Evolutionary conservation across 2,888 invertebrate genomes (phyloP).

Genomic region (Scelioninae gen. 2): DNA sequence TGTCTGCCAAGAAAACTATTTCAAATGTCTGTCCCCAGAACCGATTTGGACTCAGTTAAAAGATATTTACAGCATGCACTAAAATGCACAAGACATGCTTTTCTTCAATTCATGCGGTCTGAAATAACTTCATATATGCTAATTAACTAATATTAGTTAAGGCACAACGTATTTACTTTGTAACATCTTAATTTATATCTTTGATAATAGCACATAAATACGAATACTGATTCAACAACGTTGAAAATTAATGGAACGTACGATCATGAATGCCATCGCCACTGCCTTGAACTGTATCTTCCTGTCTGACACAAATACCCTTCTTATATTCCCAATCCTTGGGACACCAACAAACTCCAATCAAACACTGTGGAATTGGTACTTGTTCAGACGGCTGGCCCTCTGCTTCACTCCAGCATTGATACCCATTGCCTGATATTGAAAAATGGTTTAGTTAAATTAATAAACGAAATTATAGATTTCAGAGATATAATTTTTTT

Average conservation of each 20-base stretch:
- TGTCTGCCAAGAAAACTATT: slow-evolving; percentile 8
- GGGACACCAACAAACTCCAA: slow-evolving; percentile 79
- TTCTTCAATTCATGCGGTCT: slow-evolving; percentile 36
- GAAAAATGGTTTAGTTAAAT: no score
- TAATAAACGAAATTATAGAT: no score
- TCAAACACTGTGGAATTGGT: slow-evolving; percentile 73
- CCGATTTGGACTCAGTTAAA: not conserved
- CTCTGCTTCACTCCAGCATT: slow-evolving; percentile 72
- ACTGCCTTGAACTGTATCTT: slow-evolving; percentile 57
- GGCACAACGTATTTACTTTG: no score
- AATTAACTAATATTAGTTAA: no score
- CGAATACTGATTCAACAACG: not conserved
- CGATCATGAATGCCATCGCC: slow-evolving; percentile 50
- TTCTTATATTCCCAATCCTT: slow-evolving; percentile 75
- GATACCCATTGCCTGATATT: slow-evolving; percentile 76
- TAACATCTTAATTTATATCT: no score
- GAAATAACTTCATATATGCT: slow-evolving; percentile 16
- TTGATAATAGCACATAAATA: no score
- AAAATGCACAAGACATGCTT: slow-evolving; percentile 37
- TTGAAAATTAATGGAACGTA: slow-evolving; percentile 26
- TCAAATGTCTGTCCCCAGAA: not conserved
- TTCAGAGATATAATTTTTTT: no score
- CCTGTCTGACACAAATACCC: slow-evolving; percentile 65
- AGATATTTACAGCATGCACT: slow-evolving; percentile 12
- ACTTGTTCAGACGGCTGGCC: slow-evolving; percentile 62